Evolutionary conservation across 1,140 invertebrate species (phyloP).

Genomic region (Drosophila virilis): DNA sequence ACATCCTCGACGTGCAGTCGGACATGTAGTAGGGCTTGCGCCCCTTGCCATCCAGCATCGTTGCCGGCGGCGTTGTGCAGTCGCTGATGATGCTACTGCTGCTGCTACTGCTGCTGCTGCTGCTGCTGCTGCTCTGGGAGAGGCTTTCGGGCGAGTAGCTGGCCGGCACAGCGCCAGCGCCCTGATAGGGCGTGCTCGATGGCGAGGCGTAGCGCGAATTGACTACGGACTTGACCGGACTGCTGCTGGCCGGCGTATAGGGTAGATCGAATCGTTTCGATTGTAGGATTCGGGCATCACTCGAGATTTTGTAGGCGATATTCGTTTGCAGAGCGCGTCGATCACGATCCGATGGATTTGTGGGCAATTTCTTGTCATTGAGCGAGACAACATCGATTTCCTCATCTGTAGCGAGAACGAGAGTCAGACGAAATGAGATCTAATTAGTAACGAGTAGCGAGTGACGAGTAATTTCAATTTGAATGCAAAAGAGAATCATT

Average conservation of each 20-base stretch:
- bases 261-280: slow-evolving; percentile 59
- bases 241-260: slow-evolving; percentile 79
- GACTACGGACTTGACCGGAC: slow-evolving; percentile 75
- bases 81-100: slow-evolving; percentile 34
- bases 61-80: neutral
- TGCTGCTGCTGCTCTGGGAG: slow-evolving; percentile 30
- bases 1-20: neutral
- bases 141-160: slow-evolving; percentile 33
- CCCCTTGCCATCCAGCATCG: slow-evolving; percentile 7
- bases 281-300: slow-evolving; percentile 42
- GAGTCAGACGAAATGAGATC: slow-evolving; percentile 3
- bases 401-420: slow-evolving; percentile 88
- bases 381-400: slow-evolving; percentile 93
- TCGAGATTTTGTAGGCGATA: slow-evolving; percentile 71
- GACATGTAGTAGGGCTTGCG: slow-evolving; percentile 51
- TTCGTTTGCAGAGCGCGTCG: slow-evolving; percentile 86
- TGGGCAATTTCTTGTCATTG: slow-evolving; percentile 87
- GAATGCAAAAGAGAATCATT: too few relatives aligned
- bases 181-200: slow-evolving; percentile 64
- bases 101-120: slow-evolving; percentile 38
- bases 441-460: neutral
- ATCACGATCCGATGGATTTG: slow-evolving; percentile 87
- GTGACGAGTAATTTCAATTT: neutral
- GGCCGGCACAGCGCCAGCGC: neutral
- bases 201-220: slow-evolving; percentile 72